These are phyloP conservation scores for Diceros bicornis DNA, from an alignment of 2,797 vertebrate genomes.

Conservation along the genomic window DNA sequence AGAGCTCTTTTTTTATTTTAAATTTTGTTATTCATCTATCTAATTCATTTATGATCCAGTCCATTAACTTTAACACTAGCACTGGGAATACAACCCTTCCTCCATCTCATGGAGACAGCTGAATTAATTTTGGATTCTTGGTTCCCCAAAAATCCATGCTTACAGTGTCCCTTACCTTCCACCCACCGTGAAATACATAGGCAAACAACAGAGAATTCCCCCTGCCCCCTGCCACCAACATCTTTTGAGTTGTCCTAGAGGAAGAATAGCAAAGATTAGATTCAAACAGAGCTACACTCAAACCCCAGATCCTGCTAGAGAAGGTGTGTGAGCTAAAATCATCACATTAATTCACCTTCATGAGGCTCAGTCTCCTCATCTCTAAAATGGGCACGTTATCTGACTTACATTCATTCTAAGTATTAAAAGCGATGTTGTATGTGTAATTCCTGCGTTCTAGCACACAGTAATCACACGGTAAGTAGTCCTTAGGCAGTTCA, in stretches of 20 bases:
- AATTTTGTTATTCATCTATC: background rate
- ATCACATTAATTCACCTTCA: background rate
- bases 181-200: background rate
- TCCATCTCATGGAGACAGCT: background rate
- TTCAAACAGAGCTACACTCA: background rate
- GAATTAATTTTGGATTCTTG: constrained; percentile 30
- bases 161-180: background rate
- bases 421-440: background rate
- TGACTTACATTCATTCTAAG: background rate
- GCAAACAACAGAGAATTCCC: background rate
- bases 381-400: background rate
- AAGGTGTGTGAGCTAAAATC: background rate
- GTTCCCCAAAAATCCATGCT: background rate
- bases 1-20: background rate
- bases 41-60: constrained; percentile 55
- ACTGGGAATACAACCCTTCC: background rate
- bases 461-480: fast-evolving
- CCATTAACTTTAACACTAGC: constrained; percentile 41
- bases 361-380: background rate
- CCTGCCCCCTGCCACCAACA: background rate
- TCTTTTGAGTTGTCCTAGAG: background rate
- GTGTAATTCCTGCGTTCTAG: background rate
- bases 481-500: background rate
- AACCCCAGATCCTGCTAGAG: background rate
- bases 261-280: background rate